Evolutionary conservation across 2,888 invertebrate genomes (phyloP).

Genomic region (Apamea crenata): DNA sequence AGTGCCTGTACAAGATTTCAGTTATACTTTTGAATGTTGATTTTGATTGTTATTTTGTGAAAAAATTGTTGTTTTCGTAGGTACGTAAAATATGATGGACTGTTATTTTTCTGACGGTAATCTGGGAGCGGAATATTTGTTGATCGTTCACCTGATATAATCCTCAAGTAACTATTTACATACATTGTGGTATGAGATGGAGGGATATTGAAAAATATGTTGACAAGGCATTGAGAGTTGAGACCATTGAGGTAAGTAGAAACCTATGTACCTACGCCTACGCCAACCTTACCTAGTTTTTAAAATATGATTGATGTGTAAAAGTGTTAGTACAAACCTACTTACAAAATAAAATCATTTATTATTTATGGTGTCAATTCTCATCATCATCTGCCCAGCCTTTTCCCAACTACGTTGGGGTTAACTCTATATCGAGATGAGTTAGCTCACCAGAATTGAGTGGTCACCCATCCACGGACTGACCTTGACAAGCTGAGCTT

Average conservation of each 20-base stretch:
- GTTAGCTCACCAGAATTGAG: not conserved
- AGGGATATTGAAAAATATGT: conserved; percentile 2
- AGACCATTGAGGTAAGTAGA: not conserved
- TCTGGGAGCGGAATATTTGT: conserved; percentile 36
- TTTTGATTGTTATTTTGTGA: conserved; percentile 23
- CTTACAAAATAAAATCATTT: too few relatives aligned
- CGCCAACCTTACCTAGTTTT: too few relatives aligned
- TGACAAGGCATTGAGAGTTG: not conserved
- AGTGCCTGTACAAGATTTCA: conserved; percentile 71
- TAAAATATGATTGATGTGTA: too few relatives aligned
- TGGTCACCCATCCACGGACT: not conserved
- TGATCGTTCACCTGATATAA: conserved; percentile 31
- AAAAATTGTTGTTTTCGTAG: conserved; percentile 25
- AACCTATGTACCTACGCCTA: too few relatives aligned
- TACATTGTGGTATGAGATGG: conserved; percentile 33
- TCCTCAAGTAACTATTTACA: conserved; percentile 34
- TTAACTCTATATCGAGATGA: not conserved
- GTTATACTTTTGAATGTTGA: conserved; percentile 53
- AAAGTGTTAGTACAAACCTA: too few relatives aligned
- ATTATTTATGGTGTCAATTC: not conserved
- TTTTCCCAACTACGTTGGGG: not conserved
- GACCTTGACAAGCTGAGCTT: not conserved
- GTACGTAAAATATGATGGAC: conserved; percentile 7
- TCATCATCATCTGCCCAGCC: not conserved
- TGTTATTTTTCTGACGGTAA: conserved; percentile 18